Conservation (phyloP, 1,140 invertebrate genomes). For the Episyrphus balteatus region DNA sequence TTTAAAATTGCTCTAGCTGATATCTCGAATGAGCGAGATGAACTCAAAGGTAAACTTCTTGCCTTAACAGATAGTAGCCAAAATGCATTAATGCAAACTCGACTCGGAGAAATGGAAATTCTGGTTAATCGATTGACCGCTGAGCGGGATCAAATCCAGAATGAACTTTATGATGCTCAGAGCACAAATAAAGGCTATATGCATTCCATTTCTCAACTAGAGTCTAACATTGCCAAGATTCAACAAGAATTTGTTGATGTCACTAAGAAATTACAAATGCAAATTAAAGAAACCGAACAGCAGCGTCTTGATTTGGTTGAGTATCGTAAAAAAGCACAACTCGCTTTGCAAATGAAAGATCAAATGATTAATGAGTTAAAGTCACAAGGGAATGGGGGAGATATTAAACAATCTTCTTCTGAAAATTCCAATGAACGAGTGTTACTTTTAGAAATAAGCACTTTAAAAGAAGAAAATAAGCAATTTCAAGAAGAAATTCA, state of each 20-base stretch:
- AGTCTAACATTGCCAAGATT: slow-evolving; percentile 37
- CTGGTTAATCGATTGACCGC: slow-evolving; percentile 29
- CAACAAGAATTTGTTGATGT: slow-evolving; percentile 38
- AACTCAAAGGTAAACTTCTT: slow-evolving; percentile 20
- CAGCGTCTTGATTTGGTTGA: slow-evolving; percentile 53
- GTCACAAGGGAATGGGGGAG: slow-evolving; percentile 12
- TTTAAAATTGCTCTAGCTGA: slow-evolving; percentile 28
- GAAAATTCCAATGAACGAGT: slow-evolving; percentile 16
- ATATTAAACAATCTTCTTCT: slow-evolving; percentile 1
- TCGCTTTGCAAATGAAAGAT: slow-evolving; percentile 68
- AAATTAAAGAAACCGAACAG: slow-evolving; percentile 45
- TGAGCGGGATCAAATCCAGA: slow-evolving; percentile 35
- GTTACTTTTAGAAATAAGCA: slow-evolving; percentile 22
- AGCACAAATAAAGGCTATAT: slow-evolving; percentile 20
- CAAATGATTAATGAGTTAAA: slow-evolving; percentile 55
- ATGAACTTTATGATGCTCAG: slow-evolving; percentile 17
- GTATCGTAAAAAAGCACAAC: slow-evolving; percentile 59
- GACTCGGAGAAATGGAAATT: slow-evolving; percentile 23
- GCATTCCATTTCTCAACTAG: slow-evolving; percentile 32
- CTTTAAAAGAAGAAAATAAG: slow-evolving; percentile 21
- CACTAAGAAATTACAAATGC: slow-evolving; percentile 41
- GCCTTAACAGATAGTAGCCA: slow-evolving; percentile 16
- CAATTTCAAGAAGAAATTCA: slow-evolving; percentile 17
- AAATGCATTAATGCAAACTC: slow-evolving; percentile 13
- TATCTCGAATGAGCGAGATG: slow-evolving; percentile 24